Evolutionary conservation across 2,888 invertebrate genomes (phyloP), one percentile per base, ranked within the genome.

Genomic region (Stomorhina lunata): DNA sequence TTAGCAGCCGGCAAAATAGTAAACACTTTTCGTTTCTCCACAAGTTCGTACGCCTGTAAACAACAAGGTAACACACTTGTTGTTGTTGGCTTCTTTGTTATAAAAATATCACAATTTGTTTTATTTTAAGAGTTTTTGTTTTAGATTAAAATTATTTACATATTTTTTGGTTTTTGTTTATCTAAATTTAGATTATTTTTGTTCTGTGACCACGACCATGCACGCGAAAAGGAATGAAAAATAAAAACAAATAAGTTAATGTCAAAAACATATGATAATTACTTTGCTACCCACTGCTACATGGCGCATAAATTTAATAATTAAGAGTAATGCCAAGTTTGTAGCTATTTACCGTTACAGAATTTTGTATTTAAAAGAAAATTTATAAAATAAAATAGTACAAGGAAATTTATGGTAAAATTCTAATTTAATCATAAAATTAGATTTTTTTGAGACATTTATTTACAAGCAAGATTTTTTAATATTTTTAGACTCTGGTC

Each of bases 141-240:
- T 22, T 45, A 57, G 12, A 34, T 65, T 40, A n/a, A 20, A 2
- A 32, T 32, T 57, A 37, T 50, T 68, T 22, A n/a, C 6, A 61
- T 37, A 32, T 37, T 55, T 25, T 37, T 57, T 27, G 15, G 9
- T 43, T 69, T 63, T 63, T 32, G n/a, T 53, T 72, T 65, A 61
- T 68, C 66, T 80, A 73, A 59, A 68, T 53, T 50, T 73, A 80
- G 79, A 65, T 34, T 57, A 43, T 43, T 15, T 45, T 63, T 37
- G 50, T n/a, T 48, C n/a, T 37, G 10, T 2, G 20, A 45, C 40
- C n/a, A 59, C 29, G 32, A 50, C 10, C 29, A 45, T 25, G n/a
- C n/a, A 34, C 2, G 20, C 48, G 3, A 15, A 63, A 63, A 22
- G 6, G 63, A 53, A 61, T 15, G n/a, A 68, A 37, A 17, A 37